Base-by-base conservation (phyloP, 2,113 vertebrate genomes). In the Illadopsis cleaveri region DNA sequence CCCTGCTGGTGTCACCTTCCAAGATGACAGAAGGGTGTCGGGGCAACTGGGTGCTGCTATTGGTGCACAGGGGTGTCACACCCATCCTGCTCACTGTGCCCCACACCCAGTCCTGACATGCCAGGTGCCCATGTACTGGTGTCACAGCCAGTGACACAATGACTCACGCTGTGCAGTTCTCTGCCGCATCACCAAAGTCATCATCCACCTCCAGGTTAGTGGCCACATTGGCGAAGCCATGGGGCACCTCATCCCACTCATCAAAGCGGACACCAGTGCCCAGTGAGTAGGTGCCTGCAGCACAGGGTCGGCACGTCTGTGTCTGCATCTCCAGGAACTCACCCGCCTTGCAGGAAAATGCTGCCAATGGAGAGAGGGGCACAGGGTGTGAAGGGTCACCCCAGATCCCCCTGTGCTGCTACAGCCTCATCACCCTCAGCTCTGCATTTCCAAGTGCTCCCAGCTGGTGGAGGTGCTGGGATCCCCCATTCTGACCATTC, bases 241-340 rank as follows among this genome's bases (percentile, higher is more conserved):
- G 91, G 15, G 99, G 99, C 73, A 99, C 94, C 65, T 94, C 98
- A 15, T 99, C 99, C 99, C 99, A 99, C 94, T 99, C 99, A 0
- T 99, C 99, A 0, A 99, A 99, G 58, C 98, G 98, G 86, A 98
- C 89, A 1, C 98, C 98, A 0, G 99, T 99, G 88, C 99, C 99
- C 22, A 99, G 98, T 2, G 99, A 99, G 96, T 99, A 99, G 18
- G 98, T 99, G 62, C 99, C 99, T 7, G 97, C 98, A 0, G 98
- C 96, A 2, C 99, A 99, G 16, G 98, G 98, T 76, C 97, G 97
- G 82, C 99, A 99, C 9, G 97, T 93, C 98, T 99, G 99, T 6
- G 98, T 97, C 97, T 98, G 98, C 99, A 99, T 99, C 94, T 99
- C 98, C 66, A 99, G 98, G 96, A 98, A 99, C 98, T 99, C 98